Evolutionary conservation across 1,140 invertebrate genomes (phyloP).

Genomic region (Cotesia glomerata): DNA sequence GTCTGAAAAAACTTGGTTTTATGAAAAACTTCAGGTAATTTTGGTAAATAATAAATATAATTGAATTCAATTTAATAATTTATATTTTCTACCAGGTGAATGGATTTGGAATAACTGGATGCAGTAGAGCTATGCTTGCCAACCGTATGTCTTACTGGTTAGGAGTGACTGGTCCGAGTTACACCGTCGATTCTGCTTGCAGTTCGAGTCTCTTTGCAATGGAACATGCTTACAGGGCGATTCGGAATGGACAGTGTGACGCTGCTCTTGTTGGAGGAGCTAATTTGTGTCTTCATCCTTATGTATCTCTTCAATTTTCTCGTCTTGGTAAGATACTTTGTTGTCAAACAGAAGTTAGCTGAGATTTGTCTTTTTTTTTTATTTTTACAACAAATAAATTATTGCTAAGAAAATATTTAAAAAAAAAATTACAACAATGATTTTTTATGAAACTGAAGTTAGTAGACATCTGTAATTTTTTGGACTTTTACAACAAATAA

Average conservation of each 20-base stretch:
- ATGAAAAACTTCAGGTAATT: constrained; percentile 66
- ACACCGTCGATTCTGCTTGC: constrained; percentile 87
- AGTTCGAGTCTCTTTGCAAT: constrained; percentile 87
- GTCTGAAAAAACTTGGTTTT: constrained; percentile 74
- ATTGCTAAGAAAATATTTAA: neutral
- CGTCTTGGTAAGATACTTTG: constrained; percentile 51
- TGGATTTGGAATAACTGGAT: constrained; percentile 66
- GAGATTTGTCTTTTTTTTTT: no score
- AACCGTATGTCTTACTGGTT: constrained; percentile 85
- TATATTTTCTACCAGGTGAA: constrained; percentile 44
- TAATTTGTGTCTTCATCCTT: constrained; percentile 86
- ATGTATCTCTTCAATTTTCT: constrained; percentile 81
- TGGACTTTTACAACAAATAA: no score
- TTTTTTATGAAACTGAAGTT: no score
- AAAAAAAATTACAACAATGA: no score
- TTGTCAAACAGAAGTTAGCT: neutral
- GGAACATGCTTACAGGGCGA: constrained; percentile 79
- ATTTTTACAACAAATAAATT: neutral
- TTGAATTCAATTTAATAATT: no score
- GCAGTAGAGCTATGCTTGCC: constrained; percentile 88
- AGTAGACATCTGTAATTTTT: no score
- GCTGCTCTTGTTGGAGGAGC: constrained; percentile 85
- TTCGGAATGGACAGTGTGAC: constrained; percentile 81
- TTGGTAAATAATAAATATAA: neutral
- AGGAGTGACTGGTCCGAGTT: constrained; percentile 78